These are phyloP conservation scores for Spodoptera exigua DNA, from an alignment of 2,888 invertebrate genomes.

Conservation along the genomic window DNA sequence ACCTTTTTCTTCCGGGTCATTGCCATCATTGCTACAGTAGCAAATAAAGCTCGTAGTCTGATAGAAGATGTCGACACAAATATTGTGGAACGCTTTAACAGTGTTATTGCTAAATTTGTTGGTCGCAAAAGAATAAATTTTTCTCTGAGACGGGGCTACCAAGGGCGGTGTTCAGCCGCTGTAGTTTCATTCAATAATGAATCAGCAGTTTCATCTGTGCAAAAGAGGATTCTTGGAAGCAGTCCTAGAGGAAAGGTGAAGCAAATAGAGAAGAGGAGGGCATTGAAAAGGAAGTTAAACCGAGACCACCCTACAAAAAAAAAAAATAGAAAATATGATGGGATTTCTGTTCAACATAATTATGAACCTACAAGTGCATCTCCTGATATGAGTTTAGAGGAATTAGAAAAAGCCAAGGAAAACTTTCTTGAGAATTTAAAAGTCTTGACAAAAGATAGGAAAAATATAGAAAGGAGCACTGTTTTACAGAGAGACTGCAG, in stretches of 20 bases:
- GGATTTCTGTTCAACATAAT: slow-evolving; percentile 8
- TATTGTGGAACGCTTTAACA: neutral
- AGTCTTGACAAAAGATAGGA: slow-evolving; percentile 7
- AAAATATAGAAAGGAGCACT: slow-evolving; percentile 8
- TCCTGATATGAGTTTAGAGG: slow-evolving; percentile 7
- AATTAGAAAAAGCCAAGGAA: slow-evolving; percentile 12
- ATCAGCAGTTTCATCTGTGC: too few species aligned
- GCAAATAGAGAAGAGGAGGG: neutral
- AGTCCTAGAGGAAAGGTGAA: too few species aligned
- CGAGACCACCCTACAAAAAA: slow-evolving; percentile 9
- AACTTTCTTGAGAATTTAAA: slow-evolving; percentile 7
- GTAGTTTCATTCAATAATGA: too few species aligned
- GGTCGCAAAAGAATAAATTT: too few species aligned
- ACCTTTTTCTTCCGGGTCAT: slow-evolving; percentile 10
- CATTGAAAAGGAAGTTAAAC: neutral
- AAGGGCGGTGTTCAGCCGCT: too few species aligned
- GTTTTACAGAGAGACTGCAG: slow-evolving; percentile 10
- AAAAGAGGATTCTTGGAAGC: too few species aligned
- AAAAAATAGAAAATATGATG: slow-evolving; percentile 1
- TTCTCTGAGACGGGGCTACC: too few species aligned
- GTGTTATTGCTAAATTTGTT: too few species aligned
- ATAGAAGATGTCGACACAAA: slow-evolving; percentile 4
- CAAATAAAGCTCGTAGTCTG: slow-evolving; percentile 7
- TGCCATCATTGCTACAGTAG: slow-evolving; percentile 2
- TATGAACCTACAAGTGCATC: slow-evolving; percentile 1